phyloP scores from a whole-genome alignment of 2,113 vertebrate genomes.

The Syrrhaptes paradoxus region DNA sequence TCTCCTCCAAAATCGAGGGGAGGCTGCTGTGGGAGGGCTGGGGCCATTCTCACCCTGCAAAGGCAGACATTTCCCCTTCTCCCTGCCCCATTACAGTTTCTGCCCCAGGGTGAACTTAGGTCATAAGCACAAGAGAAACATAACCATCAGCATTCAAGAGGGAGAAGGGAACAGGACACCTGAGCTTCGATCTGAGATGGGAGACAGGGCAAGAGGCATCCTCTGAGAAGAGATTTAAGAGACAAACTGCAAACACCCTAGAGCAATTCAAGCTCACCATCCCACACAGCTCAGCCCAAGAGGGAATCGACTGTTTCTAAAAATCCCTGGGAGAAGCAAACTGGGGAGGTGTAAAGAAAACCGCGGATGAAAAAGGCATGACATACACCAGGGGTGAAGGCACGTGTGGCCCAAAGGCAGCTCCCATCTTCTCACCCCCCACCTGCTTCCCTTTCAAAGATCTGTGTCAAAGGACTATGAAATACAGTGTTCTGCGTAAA shows the following conservation, averaged over 20 bases:
- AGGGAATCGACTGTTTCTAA: background rate
- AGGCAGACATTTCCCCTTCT: background rate
- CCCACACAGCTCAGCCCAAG: background rate
- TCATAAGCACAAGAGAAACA: background rate
- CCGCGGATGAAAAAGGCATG: background rate
- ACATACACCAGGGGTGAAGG: background rate
- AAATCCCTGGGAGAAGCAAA: background rate
- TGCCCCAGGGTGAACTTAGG: background rate
- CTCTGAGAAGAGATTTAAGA: background rate
- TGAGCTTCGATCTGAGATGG: background rate
- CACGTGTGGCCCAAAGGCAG: background rate
- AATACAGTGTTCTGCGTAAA: background rate
- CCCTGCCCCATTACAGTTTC: background rate
- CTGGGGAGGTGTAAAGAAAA: background rate
- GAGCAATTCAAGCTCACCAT: background rate
- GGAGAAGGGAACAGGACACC: background rate
- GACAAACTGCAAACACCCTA: background rate
- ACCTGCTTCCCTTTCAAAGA: background rate
- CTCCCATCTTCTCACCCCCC: background rate
- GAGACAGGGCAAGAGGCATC: rapidly evolving
- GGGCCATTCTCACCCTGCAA: rapidly evolving
- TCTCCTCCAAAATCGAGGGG: background rate
- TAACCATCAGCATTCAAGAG: background rate
- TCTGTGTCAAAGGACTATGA: background rate
- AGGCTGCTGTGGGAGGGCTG: background rate